Evolutionary conservation across 1,140 invertebrate genomes (phyloP), one percentile per base, ranked within the genome.

Genomic region (Drosophila lacertosa): DNA sequence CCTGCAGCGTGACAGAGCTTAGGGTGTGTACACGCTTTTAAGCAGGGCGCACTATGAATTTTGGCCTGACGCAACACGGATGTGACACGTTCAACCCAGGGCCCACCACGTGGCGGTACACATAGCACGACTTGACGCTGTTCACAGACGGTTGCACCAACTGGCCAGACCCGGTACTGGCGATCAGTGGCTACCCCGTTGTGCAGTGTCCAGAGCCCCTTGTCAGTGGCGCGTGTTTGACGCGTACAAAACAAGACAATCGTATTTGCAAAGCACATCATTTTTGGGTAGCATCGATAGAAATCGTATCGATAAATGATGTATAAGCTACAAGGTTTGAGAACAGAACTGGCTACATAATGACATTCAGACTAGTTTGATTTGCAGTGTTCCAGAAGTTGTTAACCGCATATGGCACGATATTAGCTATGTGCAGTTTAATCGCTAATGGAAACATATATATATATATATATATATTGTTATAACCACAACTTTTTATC

Each of bases 31-130:
- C 40, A 80, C 79, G 71, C 67, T 62, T 65, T 55, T 35, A 2
- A 77, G 84, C 89, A 90, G 84, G 89, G 89, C 89, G 89, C 89
- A 84, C 89, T 90, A 90, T 90, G 89, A 77, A 78, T 90, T 90
- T 90, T 71, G 89, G 89, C 89, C 74, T 88, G 82, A 77, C 55
- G 67, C 70, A 63, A 48, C 77, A 83, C 89, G 89, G 89, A 15
- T 90, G 89, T 86, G 82, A 24, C 54, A 63, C 75, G 32, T 42
- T 74, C 84, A 90, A 83, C 89, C 89, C 89, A 88, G 89, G 89
- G 86, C 89, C 89, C 89, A 90, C 89, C 89, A 78, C 89, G 79
- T 83, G 89, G 89, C 89, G 89, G 89, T 90, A 83, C 69, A 90
- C 89, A 90, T 90, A 90, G 89, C 74, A 90, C 89, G 89, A 55